Percentiles rank a stretch among this genome's conserved stretches.
These are phyloP conservation scores for Anhinga rufa DNA, from an alignment of 2,113 vertebrate genomes.

Conservation along the genomic window DNA sequence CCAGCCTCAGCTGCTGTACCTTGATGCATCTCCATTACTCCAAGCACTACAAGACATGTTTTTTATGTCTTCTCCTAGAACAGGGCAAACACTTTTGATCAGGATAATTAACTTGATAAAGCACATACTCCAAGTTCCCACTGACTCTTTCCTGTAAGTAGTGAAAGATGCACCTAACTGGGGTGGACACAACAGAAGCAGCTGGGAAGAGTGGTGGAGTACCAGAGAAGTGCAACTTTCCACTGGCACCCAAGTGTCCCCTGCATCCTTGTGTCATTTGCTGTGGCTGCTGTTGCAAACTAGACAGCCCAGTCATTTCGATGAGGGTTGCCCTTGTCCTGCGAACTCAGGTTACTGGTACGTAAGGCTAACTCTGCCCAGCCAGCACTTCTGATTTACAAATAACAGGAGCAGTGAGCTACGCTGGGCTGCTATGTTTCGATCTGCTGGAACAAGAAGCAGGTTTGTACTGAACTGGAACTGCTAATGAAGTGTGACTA, in stretches of 20 bases:
- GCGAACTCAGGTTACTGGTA: neutral
- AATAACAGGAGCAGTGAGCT: neutral
- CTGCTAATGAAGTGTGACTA: slow-evolving; percentile 42
- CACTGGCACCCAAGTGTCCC: neutral
- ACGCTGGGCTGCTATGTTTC: neutral
- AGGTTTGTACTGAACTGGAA: neutral
- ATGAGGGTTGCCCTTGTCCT: neutral
- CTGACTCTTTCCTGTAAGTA: neutral
- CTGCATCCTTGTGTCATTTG: neutral
- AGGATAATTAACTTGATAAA: neutral
- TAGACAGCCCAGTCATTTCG: neutral
- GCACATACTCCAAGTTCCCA: neutral
- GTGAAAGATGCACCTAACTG: neutral
- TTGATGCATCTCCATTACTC: neutral
- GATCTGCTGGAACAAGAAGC: slow-evolving; percentile 8
- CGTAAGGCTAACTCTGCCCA: neutral
- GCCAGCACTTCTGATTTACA: neutral
- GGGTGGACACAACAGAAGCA: neutral
- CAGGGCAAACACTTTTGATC: neutral
- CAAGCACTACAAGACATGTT: neutral
- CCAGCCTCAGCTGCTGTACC: neutral
- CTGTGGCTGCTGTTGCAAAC: neutral
- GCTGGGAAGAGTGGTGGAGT: neutral
- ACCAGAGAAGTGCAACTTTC: neutral
- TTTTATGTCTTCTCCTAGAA: neutral